These are phyloP conservation scores for Acridotheres tristis DNA, from an alignment of 2,797 vertebrate genomes.

Conservation along the genomic window DNA sequence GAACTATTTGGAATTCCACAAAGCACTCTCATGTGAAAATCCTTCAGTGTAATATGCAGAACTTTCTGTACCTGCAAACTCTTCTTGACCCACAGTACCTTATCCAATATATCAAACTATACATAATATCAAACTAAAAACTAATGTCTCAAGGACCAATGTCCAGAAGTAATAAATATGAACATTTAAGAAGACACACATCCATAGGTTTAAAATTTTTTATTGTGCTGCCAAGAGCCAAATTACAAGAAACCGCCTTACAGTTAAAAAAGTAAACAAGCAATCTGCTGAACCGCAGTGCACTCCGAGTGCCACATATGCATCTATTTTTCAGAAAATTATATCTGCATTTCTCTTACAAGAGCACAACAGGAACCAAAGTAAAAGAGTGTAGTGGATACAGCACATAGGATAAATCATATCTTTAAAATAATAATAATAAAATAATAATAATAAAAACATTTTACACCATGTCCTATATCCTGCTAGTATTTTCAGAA, in stretches of 20 bases:
- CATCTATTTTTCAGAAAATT: constrained; percentile 86
- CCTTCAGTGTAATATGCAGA: neutral
- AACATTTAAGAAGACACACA: neutral
- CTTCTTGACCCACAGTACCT: neutral
- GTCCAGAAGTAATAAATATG: neutral
- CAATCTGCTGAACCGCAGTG: constrained; percentile 80
- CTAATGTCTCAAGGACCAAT: neutral
- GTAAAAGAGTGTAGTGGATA: constrained; percentile 88
- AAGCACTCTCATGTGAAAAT: neutral
- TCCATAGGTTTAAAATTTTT: constrained; percentile 75
- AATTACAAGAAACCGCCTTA: constrained; percentile 81
- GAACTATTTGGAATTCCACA: neutral
- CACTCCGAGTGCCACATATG: constrained; percentile 86
- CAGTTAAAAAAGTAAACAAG: constrained; percentile 83
- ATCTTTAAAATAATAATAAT: constrained; percentile 84
- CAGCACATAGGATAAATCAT: constrained; percentile 87
- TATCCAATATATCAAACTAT: too few relatives aligned
- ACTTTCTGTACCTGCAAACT: neutral
- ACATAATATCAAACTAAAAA: neutral
- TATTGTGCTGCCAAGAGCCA: constrained; percentile 85
- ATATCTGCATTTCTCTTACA: constrained; percentile 87
- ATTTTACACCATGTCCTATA: constrained; percentile 83
- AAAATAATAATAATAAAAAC: constrained; percentile 74
- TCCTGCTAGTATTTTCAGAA: constrained; percentile 83
- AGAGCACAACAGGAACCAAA: constrained; percentile 87